Evolutionary conservation across 2,797 vertebrate species (phyloP).

Genomic region (Sciaenops ocellatus): DNA sequence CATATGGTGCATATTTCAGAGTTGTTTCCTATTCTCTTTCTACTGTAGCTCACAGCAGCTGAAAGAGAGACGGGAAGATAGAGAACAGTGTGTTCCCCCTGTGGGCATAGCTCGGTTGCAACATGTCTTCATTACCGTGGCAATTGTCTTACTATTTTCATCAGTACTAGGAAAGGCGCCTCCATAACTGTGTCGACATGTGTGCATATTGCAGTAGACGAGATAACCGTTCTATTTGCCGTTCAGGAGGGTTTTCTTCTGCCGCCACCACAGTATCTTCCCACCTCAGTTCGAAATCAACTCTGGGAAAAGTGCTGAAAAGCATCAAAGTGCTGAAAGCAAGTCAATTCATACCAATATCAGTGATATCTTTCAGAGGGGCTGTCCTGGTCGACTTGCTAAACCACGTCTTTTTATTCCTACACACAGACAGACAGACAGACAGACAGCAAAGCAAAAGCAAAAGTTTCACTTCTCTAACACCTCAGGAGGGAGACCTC

Average conservation of each 20-base stretch:
- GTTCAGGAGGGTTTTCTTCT: slow-evolving; percentile 25
- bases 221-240: slow-evolving; percentile 45
- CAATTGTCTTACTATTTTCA: slow-evolving; percentile 78
- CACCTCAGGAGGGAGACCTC: slow-evolving; percentile 79
- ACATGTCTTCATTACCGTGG: slow-evolving; percentile 76
- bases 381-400: slow-evolving; percentile 67
- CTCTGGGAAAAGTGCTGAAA: slow-evolving; percentile 54
- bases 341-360: slow-evolving; percentile 65
- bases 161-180: slow-evolving; percentile 62
- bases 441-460: slow-evolving; percentile 66
- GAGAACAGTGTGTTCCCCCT: slow-evolving; percentile 74
- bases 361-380: slow-evolving; percentile 62
- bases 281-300: slow-evolving; percentile 47
- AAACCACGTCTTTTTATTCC: slow-evolving; percentile 70
- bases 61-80: slow-evolving; percentile 69
- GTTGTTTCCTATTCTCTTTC: slow-evolving; percentile 80
- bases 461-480: slow-evolving; percentile 78
- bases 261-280: slow-evolving; percentile 32
- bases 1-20: slow-evolving; percentile 75
- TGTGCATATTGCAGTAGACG: slow-evolving; percentile 45
- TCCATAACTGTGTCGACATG: slow-evolving; percentile 45
- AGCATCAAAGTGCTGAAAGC: slow-evolving; percentile 64
- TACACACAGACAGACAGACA: slow-evolving; percentile 55
- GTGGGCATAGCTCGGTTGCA: slow-evolving; percentile 76
- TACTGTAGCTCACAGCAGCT: slow-evolving; percentile 74